phyloP scores from a whole-genome alignment of 1,140 invertebrate genomes.

The Eciton burchellii region DNA sequence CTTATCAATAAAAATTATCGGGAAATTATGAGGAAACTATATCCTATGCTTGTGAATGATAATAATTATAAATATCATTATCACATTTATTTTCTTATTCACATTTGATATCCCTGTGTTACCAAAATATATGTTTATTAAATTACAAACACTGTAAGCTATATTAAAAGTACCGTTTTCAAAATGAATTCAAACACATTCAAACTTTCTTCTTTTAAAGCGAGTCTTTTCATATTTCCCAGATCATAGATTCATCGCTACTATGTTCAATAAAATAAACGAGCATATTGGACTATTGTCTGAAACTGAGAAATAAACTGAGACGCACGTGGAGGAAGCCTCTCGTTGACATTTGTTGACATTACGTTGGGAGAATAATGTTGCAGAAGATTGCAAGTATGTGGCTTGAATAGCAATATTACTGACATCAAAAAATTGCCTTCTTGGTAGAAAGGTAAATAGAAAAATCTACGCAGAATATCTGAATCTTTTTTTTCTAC shows the following conservation, averaged over 20 bases:
- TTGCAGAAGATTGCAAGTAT: neutral
- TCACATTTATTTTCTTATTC: too few species aligned
- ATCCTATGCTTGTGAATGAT: too few species aligned
- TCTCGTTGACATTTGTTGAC: neutral
- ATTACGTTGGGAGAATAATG: neutral
- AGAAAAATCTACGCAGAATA: neutral
- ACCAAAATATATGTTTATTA: too few species aligned
- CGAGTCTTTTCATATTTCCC: neutral
- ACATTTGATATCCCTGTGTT: too few species aligned
- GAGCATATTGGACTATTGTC: neutral
- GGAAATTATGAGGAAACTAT: too few species aligned
- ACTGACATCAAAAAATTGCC: neutral
- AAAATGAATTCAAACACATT: neutral
- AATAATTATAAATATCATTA: too few species aligned
- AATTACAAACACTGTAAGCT: too few species aligned
- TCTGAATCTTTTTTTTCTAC: neutral
- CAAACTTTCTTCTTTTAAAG: neutral
- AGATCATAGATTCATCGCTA: slow-evolving; percentile 4
- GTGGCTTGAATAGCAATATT: slow-evolving; percentile 4
- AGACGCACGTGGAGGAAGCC: neutral
- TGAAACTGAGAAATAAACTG: neutral
- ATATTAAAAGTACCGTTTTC: neutral
- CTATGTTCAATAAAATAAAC: slow-evolving; percentile 20
- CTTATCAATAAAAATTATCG: too few species aligned
- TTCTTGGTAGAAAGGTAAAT: too few species aligned